Base-by-base conservation (phyloP, 2,888 invertebrate species). In the Agrilus mali region DNA sequence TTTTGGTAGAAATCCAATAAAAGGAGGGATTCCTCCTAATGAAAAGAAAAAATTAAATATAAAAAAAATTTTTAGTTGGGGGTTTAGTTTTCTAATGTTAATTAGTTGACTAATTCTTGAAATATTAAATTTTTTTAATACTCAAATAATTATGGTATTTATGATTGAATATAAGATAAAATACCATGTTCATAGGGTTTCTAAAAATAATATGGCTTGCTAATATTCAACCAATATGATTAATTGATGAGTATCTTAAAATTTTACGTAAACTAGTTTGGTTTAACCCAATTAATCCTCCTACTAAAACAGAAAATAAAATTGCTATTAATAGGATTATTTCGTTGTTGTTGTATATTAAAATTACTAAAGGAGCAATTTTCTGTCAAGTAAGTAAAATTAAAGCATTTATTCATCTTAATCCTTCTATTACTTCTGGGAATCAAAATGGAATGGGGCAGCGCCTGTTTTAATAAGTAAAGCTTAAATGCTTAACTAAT, bases 351-450 rank as follows among this genome's bases (percentile, higher is more conserved):
- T n/a, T n/a, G n/a, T n/a, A n/a, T n/a, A n/a, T n/a, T n/a, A n/a
- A n/a, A n/a, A n/a, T 52, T 61, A 74, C 68, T 67, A 78, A 63
- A 2, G 77, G 77, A 33, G 73, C 69, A 67, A 77, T 71, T 75
- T 78, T 78, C 76, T 78, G 78, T 69, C 75, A 77, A 0, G 74
- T 74, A 67, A 77, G 60, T 57, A 77, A 64, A 56, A 75, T 61
- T 47, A n/a, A n/a, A n/a, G 65, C 60, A 64, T 73, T 76, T 50
- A 68, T 60, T 75, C 76, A 78, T 22, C 60, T 64, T 67, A 77
- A 53, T 2, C 74, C 74, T 67, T 74, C 73, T 53, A 74, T 69
- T 58, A 78, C 67, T 65, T 70, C 71, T 1, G 74, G 74, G 16
- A 74, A 77, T 71, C 76, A 78, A 55, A 72, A 73, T 76, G 74